Evolutionary conservation across 1,140 invertebrate species (phyloP), one percentile per base, ranked within the genome.

Genomic region (Apis laboriosa): DNA sequence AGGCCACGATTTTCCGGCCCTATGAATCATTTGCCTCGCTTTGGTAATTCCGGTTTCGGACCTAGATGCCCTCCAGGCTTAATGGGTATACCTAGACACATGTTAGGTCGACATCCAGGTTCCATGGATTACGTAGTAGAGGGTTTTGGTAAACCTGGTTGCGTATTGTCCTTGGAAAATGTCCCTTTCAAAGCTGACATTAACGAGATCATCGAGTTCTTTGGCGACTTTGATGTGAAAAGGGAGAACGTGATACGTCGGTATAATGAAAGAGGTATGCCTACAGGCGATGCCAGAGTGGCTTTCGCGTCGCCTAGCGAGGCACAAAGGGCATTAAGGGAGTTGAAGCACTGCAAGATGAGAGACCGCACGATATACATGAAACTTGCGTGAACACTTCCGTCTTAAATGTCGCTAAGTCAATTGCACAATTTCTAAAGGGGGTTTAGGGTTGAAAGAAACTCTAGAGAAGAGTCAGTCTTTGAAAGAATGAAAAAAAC

Each of bases 201-300:
- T 15, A 96, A 97, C 72, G 98, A 99, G 83, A 98, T 99, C 76
- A 94, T 99, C 64, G 95, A 96, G 1, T 98, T 98, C 91, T 98
- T 99, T 88, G 92, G 95, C 0, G 97, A 96, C 28, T 98, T 96
- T 86, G 95, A 97, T 67, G 91, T 97, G 0, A 95, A 96, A 15
- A 95, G 96, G 1, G 96, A 97, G 83, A 96, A 98, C 86, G 96
- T 98, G 7, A 97, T 98, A 78, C 91, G 97, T 53, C 94, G 97
- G 2, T 98, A 97, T 92, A 97, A 98, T 91, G 97, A 98, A 53
- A 96, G 96, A 68, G 97, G 97, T 0, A 96, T 97, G 92, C 96
- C 98, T 0, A 98, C 98, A 1, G 98, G 98, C 0, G 98, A 99
- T 92, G 98, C 98, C 2, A 95, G 98, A 13, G 97, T 99, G 1